Evolutionary conservation across 2,888 invertebrate species (phyloP), one percentile per base, ranked within the genome.

Genomic region (Periphyllus acericola): DNA sequence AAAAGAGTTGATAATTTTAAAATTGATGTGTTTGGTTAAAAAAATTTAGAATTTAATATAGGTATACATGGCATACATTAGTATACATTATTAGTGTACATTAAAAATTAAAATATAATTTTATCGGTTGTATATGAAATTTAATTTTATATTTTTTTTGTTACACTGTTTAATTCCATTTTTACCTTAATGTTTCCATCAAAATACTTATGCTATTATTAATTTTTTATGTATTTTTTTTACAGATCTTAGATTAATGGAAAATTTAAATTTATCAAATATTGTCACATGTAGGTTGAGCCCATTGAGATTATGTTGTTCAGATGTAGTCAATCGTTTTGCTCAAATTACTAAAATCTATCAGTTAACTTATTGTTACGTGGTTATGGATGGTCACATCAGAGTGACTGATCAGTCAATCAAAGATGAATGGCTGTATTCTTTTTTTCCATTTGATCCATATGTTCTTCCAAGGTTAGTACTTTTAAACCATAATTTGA

Each of bases 361-460:
- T 91, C 98, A 98, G 91, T 93, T 99, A 86, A 97, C 96, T 0
- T 98, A 98, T 92, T 98, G 98, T 92, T 96, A 97, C 91, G 94
- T 97, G 0, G 94, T 98, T 79, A 94, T 98, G 71, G 97, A 98
- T 91, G 71, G 81, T 71, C 83, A 60, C 25, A 84, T 88, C 17
- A 79, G 82, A 29, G n/a, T 89, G 3, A 72, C 83, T 17, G 66
- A 72, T 0, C 83, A 83, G 68, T 68, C 91, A 25, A 52, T 89
- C 83, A 86, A 87, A 4, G 92, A 91, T n/a, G 92, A 93, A 21
- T 93, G 93, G 82, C 92, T 94, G 1, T 94, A 95, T 88, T 93
- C 94, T 3, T 97, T 96, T 93, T 98, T 97, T 91, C 98, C 98
- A 0, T 98, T 98, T 91, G 98, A 98, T 92, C 97, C 97, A 0